phyloP scores from a whole-genome alignment of 2,113 vertebrate species.

The Martes martes region DNA sequence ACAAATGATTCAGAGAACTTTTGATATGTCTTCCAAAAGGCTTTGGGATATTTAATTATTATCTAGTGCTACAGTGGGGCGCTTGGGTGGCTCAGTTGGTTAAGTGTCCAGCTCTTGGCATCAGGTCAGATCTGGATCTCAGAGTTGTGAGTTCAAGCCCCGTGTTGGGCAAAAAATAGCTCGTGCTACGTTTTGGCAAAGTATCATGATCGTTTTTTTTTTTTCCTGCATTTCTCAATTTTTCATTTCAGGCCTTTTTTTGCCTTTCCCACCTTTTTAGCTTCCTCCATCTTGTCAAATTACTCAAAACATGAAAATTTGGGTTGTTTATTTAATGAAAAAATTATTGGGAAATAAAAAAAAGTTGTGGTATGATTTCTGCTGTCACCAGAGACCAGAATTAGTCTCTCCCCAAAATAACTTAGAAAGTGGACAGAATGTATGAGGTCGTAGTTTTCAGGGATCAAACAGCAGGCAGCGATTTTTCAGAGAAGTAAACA shows the following conservation, averaged over 20 bases:
- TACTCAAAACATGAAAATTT: background rate
- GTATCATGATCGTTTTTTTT: background rate
- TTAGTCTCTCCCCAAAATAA: background rate
- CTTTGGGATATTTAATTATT: constrained; percentile 45
- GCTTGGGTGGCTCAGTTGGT: background rate
- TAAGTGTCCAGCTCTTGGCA: background rate
- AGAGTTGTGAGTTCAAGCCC: background rate
- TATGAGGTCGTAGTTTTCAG: background rate
- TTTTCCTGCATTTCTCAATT: background rate
- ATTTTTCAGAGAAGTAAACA: background rate
- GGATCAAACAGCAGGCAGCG: background rate
- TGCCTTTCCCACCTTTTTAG: background rate
- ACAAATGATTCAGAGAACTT: constrained; percentile 27
- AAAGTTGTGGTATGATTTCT: background rate
- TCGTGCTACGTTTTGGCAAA: background rate
- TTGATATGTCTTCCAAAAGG: constrained; percentile 3
- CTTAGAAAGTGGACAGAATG: background rate
- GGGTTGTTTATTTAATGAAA: background rate
- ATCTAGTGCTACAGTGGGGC: background rate
- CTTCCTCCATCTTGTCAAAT: background rate
- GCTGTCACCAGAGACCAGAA: background rate
- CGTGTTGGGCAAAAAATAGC: background rate
- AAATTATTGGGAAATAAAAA: background rate
- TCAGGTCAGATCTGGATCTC: background rate
- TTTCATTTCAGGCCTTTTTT: background rate